These are phyloP conservation scores for Proteles cristata DNA, from an alignment of 2,113 vertebrate genomes.

Conservation along the genomic window DNA sequence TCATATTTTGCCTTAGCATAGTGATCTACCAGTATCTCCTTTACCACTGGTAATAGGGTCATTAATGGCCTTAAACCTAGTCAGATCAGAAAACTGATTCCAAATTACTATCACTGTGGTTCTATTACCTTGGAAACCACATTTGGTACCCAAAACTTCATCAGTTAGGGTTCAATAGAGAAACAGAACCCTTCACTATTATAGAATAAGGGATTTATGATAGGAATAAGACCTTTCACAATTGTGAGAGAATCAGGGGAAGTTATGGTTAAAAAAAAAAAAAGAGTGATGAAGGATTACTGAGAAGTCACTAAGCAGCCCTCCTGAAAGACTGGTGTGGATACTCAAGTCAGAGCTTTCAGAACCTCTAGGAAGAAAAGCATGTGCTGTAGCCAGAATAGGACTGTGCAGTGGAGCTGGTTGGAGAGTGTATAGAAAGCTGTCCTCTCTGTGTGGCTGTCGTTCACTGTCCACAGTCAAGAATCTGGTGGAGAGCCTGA, in stretches of 20 bases:
- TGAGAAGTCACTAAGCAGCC: background rate
- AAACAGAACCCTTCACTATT: background rate
- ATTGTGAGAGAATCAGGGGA: background rate
- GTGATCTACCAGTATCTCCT: background rate
- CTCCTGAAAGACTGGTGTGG: background rate
- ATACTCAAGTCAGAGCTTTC: background rate
- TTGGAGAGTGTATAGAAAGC: background rate
- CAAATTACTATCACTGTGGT: background rate
- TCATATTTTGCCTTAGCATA: background rate
- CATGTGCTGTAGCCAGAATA: background rate
- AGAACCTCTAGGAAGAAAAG: background rate
- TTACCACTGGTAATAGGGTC: background rate
- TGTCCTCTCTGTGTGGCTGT: background rate
- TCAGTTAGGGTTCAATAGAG: background rate
- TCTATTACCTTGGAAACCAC: background rate
- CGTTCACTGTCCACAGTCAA: background rate
- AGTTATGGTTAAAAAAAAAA: conserved; percentile 13
- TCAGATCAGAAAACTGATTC: background rate
- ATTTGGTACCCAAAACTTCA: background rate
- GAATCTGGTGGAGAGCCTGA: background rate
- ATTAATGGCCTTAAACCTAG: background rate
- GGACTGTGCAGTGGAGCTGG: background rate
- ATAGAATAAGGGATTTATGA: background rate
- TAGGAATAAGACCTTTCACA: background rate
- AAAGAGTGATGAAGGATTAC: background rate